A percentile compares a stretch with the other conserved stretches of the same genome.
Evolutionary conservation across 2,113 vertebrate genomes (phyloP).

Genomic region (Myotis lucifugus): DNA sequence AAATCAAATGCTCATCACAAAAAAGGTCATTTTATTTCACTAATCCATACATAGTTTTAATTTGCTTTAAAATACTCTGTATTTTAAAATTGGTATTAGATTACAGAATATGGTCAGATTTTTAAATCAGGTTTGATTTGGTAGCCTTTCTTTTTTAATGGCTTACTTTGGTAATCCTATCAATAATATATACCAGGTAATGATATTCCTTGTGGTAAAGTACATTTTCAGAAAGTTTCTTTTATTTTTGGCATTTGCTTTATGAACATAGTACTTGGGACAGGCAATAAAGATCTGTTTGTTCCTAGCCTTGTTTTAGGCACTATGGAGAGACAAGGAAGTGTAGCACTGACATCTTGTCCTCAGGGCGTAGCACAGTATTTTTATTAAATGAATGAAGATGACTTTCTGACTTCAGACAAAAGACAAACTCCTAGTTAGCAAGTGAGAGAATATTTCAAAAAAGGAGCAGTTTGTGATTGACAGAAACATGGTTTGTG

Average conservation of each 20-base stretch:
- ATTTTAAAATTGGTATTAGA: constrained; percentile 15
- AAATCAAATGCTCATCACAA: background rate
- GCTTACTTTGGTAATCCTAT: background rate
- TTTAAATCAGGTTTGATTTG: background rate
- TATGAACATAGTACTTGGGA: background rate
- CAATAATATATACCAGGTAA: background rate
- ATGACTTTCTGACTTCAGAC: background rate
- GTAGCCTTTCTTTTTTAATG: background rate
- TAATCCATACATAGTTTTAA: background rate
- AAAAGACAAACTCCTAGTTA: background rate
- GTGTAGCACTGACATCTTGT: background rate
- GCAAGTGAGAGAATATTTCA: background rate
- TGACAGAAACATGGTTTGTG: background rate
- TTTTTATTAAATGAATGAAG: background rate
- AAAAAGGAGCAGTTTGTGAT: no score
- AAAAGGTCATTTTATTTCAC: background rate
- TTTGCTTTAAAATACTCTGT: background rate
- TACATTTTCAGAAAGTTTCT: background rate
- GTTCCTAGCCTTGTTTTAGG: background rate
- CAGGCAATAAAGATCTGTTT: background rate
- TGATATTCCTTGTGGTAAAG: background rate
- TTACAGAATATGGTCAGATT: background rate
- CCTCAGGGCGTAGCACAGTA: background rate
- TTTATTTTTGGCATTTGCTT: constrained; percentile 25
- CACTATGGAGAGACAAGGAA: background rate